These are phyloP conservation scores for Epinotia demarniana DNA, from an alignment of 2,888 invertebrate species.

Conservation along the genomic window DNA sequence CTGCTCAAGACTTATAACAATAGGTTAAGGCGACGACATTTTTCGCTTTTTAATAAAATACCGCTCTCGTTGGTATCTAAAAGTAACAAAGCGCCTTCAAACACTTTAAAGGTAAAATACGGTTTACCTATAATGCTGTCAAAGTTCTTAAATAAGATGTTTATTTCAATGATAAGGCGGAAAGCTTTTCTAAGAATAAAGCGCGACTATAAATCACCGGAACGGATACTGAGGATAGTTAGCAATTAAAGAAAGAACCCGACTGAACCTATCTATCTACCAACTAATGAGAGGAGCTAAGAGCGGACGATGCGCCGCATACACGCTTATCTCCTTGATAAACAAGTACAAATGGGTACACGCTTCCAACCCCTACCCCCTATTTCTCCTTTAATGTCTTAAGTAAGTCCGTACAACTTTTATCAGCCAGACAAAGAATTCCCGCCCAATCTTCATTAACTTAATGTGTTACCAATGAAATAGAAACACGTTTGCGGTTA, in stretches of 20 bases:
- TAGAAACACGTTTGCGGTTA: constrained; percentile 48
- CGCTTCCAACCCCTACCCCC: constrained; percentile 70
- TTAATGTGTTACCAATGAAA: constrained; percentile 63
- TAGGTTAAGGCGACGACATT: constrained; percentile 45
- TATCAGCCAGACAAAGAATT: constrained; percentile 70
- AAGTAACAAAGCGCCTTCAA: constrained; percentile 14
- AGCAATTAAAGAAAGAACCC: constrained; percentile 76
- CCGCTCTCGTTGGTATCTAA: constrained; percentile 12
- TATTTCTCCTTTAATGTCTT: constrained; percentile 75
- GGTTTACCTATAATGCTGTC: constrained; percentile 11
- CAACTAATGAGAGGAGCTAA: constrained; percentile 76
- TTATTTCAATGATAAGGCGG: constrained; percentile 43
- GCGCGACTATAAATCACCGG: constrained; percentile 65
- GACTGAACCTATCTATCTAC: constrained; percentile 69
- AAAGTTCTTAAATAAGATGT: constrained; percentile 35
- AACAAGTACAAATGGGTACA: constrained; percentile 81
- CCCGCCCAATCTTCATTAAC: constrained; percentile 65
- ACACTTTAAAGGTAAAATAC: background rate
- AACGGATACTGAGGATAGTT: constrained; percentile 61
- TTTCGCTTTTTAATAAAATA: constrained; percentile 44
- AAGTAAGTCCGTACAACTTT: constrained; percentile 70
- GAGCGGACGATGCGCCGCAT: constrained; percentile 63
- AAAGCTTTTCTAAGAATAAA: constrained; percentile 56
- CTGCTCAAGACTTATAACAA: constrained; percentile 63
- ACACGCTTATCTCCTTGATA: constrained; percentile 78